Evolutionary conservation across 2,113 vertebrate genomes (phyloP).

Genomic region (Piaya cayana): DNA sequence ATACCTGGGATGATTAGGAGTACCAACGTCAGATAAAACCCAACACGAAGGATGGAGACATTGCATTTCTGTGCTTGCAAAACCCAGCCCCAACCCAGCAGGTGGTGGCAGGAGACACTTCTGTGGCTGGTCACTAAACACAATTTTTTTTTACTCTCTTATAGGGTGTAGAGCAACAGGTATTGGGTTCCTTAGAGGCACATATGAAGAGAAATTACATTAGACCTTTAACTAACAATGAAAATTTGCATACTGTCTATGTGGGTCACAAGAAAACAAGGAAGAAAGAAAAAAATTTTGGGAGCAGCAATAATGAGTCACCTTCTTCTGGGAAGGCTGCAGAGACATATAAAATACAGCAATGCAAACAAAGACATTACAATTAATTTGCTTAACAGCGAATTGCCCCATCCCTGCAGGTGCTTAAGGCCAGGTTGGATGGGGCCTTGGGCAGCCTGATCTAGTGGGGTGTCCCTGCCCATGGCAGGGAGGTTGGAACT

Average conservation of each 20-base stretch:
- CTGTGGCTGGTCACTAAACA: fast-evolving
- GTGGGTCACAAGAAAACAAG: fast-evolving
- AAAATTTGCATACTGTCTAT: neutral
- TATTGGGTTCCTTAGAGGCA: neutral
- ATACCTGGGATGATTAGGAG: neutral
- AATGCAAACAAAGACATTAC: neutral
- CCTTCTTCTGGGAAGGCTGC: neutral
- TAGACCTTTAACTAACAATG: neutral
- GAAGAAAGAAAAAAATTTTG: neutral
- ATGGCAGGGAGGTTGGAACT: no score
- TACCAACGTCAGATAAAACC: neutral
- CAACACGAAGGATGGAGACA: neutral
- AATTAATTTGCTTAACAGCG: neutral
- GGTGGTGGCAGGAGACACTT: neutral
- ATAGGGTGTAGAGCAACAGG: neutral
- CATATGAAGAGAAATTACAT: neutral
- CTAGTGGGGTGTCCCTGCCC: no score
- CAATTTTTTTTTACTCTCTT: neutral
- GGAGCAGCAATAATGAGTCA: neutral
- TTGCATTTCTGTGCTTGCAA: neutral
- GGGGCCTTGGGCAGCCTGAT: no score
- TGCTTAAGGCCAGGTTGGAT: no score
- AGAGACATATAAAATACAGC: neutral
- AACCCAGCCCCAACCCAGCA: neutral
- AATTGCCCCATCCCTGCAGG: no score